Evolutionary conservation across 1,140 invertebrate genomes (phyloP), one percentile per base, ranked within the genome.

Genomic region (Pteromalus puparum): DNA sequence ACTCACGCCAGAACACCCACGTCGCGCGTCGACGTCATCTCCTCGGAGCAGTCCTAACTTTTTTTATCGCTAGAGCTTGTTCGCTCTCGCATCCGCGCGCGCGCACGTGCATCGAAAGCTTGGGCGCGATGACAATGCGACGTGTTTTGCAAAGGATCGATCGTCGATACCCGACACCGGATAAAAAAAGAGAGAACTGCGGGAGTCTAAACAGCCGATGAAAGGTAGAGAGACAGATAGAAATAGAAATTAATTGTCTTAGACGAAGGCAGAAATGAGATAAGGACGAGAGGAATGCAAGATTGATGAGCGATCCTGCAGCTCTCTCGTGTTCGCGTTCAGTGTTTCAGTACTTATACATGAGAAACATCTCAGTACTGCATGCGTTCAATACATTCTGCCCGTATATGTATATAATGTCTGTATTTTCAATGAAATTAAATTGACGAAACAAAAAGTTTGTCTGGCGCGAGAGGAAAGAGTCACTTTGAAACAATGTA

Each of bases 81-180:
- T 46, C 12, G 21, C 42, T 9, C 12, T 15, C 30, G 21, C 46
- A 18, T 65, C 28, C 28, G 72, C 24, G 78, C 28, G 72, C 15
- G 78, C 46, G 38, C 72, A 61, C 73, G 73, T 28, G 53, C 24
- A 42, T 28, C 18, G 68, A 76, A 65, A 3, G 48, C 81, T 46
- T 15, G n/a, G n/a, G 18, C 68, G 68, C 28, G 38, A 77, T 76
- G 89, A 92, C 90, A 92, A 92, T 91, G 90, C 83, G 77, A 89
- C 89, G 87, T 91, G 90, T 92, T 93, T 89, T 89, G 88, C 87
- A 90, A 92, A 92, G 89, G 90, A 93, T 91, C 89, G 89, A 73
- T 26, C 75, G 87, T 86, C 82, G 91, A 91, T 92, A 93, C 90
- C 87, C 87, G 86, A 92, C 89, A 92, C 92, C 92, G 92, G 92